Conservation (phyloP, 1,140 invertebrate species). For the Calliphora vicina region DNA sequence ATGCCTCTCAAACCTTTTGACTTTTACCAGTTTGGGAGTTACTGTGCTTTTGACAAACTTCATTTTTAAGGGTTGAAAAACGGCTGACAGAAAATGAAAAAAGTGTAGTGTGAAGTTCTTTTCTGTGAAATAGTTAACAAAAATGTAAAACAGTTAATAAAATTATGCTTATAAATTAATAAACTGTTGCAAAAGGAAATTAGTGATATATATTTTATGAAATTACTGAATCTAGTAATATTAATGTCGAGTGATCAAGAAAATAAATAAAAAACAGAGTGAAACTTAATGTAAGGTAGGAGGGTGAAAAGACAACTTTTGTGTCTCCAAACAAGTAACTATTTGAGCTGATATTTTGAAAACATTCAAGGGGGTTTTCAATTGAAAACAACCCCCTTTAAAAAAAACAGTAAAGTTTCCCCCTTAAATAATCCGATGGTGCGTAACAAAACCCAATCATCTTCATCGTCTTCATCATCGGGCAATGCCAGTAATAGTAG, state of each 20-base stretch:
- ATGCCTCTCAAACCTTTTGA: background rate
- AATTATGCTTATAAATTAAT: background rate
- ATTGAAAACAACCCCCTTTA: background rate
- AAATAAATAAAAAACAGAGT: background rate
- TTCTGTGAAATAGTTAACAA: background rate
- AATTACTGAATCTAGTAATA: background rate
- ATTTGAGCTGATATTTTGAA: background rate
- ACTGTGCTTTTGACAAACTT: background rate
- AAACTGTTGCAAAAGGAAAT: background rate
- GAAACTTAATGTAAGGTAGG: background rate
- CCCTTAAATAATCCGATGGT: conserved; percentile 49
- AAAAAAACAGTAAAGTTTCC: background rate
- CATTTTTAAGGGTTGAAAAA: conserved; percentile 6
- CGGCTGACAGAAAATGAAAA: background rate
- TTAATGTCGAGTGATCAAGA: background rate
- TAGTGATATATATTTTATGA: background rate
- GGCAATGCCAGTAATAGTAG: conserved; percentile 50
- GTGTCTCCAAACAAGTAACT: background rate
- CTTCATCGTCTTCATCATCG: conserved; percentile 49
- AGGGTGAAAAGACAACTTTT: conserved; percentile 20
- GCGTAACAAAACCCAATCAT: conserved; percentile 61
- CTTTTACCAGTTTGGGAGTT: background rate
- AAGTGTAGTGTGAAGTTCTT: background rate
- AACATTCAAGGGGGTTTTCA: background rate
- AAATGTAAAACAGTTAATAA: background rate